Evolutionary conservation across 2,888 invertebrate genomes (phyloP).

Genomic region (Athalia cordata): DNA sequence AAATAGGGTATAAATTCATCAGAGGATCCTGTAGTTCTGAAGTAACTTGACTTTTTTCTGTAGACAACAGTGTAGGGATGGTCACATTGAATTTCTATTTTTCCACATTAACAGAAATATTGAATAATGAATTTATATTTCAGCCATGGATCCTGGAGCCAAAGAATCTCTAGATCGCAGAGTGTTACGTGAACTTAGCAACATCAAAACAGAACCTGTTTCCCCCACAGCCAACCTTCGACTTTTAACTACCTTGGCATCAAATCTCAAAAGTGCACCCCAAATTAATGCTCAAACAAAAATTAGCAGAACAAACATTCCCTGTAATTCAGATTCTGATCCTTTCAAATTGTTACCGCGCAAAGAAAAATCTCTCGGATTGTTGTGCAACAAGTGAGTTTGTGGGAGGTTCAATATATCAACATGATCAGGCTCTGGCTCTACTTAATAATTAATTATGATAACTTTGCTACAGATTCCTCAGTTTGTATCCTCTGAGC

Average conservation of each 20-base stretch:
- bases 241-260: conserved; percentile 80
- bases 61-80: background rate
- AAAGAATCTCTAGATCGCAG: conserved; percentile 75
- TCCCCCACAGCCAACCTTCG: conserved; percentile 83
- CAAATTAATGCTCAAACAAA: conserved; percentile 59
- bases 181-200: conserved; percentile 77
- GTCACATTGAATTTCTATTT: too few species aligned
- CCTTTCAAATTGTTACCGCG: conserved; percentile 64
- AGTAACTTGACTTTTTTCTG: background rate
- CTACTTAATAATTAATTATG: too few species aligned
- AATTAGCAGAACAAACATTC: conserved; percentile 9
- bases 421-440: too few species aligned
- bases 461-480: conserved; percentile 73
- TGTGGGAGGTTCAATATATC: background rate
- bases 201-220: conserved; percentile 75
- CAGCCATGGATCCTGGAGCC: conserved; percentile 3
- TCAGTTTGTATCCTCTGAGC: conserved; percentile 76
- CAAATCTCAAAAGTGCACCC: conserved; percentile 75
- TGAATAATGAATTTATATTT: background rate
- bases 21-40: too few species aligned
- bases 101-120: too few species aligned
- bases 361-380: conserved; percentile 79
- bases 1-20: too few species aligned
- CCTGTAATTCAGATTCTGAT: conserved; percentile 45
- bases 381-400: conserved; percentile 78